phyloP scores from a whole-genome alignment of 2,888 invertebrate genomes.

The Magallana nippona region DNA sequence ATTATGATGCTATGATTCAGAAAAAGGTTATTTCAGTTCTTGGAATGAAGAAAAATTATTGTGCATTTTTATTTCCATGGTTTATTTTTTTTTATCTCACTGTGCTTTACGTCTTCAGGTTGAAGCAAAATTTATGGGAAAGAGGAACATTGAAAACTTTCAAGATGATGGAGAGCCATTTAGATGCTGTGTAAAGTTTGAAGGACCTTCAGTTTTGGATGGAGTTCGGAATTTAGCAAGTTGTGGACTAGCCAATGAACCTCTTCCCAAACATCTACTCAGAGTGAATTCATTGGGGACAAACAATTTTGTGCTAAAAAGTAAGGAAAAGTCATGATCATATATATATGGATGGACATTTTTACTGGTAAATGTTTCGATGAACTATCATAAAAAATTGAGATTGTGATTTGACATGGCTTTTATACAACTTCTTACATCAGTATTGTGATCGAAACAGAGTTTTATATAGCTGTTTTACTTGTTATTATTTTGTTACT shows the following conservation, averaged over 20 bases:
- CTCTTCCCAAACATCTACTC: conserved; percentile 68
- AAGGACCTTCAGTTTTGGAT: conserved; percentile 69
- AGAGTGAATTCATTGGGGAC: conserved; percentile 65
- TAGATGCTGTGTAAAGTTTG: conserved; percentile 68
- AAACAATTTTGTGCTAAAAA: conserved; percentile 64
- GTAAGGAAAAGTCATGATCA: conserved; percentile 33
- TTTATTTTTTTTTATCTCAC: not conserved
- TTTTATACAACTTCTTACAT: not conserved
- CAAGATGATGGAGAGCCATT: conserved; percentile 53
- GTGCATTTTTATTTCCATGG: not conserved
- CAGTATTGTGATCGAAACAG: too few relatives aligned
- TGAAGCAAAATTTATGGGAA: conserved; percentile 61
- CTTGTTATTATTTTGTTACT: not conserved
- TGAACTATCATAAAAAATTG: not conserved
- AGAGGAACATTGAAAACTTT: conserved; percentile 42
- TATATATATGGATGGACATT: not conserved
- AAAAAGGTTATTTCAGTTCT: too few relatives aligned
- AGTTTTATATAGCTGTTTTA: not conserved
- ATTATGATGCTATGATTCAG: too few relatives aligned
- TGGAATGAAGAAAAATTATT: not conserved
- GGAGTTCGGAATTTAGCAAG: conserved; percentile 69
- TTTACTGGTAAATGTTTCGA: not conserved
- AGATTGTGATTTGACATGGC: too few relatives aligned
- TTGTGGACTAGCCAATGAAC: conserved; percentile 65
- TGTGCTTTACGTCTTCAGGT: conserved; percentile 54